These are phyloP conservation scores for Notamacropus eugenii DNA, from an alignment of 2,797 vertebrate genomes.

Conservation along the genomic window DNA sequence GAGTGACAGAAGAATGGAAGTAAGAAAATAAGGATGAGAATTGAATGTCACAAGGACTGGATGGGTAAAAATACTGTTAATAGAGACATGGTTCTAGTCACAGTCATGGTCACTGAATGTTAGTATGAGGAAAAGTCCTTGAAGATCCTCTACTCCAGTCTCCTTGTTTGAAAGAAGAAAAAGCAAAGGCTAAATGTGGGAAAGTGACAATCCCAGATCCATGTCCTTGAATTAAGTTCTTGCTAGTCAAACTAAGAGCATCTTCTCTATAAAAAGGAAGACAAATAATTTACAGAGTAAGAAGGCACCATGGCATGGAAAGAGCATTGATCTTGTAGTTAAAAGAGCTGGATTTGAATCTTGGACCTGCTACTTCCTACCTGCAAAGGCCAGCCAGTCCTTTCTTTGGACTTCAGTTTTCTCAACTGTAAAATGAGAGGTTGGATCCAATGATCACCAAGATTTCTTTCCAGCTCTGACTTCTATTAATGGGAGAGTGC, in stretches of 20 bases:
- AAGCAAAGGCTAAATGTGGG: neutral
- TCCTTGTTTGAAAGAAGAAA: neutral
- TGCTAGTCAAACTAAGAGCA: neutral
- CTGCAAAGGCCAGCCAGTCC: neutral
- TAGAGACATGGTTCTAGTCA: neutral
- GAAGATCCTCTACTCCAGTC: neutral
- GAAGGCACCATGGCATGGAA: neutral
- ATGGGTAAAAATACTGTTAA: neutral
- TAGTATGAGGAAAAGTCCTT: neutral
- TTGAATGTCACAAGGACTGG: neutral
- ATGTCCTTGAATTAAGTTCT: neutral
- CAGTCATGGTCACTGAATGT: neutral
- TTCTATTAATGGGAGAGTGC: neutral
- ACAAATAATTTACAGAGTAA: neutral
- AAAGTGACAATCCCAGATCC: neutral
- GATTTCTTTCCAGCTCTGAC: neutral
- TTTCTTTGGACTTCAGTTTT: neutral
- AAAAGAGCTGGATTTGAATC: neutral
- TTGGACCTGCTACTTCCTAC: neutral
- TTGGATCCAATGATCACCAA: neutral
- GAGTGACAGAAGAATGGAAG: neutral
- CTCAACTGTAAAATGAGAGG: neutral
- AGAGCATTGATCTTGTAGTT: neutral
- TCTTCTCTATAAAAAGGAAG: neutral
- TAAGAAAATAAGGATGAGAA: neutral